Conservation (phyloP, 2,113 vertebrate species). For the Chaetodon auriga region DNA sequence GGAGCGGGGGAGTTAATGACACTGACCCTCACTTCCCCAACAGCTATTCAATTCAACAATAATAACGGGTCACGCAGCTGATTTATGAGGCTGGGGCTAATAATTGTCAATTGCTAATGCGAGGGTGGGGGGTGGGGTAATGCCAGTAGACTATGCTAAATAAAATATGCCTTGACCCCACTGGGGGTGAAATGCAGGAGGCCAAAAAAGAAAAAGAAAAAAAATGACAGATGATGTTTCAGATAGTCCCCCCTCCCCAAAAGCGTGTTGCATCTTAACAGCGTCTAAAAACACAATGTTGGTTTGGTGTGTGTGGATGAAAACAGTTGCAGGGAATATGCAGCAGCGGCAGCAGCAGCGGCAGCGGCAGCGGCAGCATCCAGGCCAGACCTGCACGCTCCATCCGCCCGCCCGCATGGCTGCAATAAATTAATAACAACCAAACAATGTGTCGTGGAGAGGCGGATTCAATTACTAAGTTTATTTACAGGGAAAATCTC, state of each 20-base stretch:
- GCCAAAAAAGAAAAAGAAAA: conserved; percentile 11
- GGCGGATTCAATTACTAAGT: conserved; percentile 78
- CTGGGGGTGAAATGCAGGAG: conserved; percentile 56
- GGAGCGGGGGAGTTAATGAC: conserved; percentile 92
- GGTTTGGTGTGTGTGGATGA: neutral
- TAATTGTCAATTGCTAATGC: conserved; percentile 96
- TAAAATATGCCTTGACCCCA: conserved; percentile 83
- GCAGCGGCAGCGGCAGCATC: neutral
- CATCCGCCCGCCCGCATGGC: conserved; percentile 46
- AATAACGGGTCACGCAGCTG: conserved; percentile 96
- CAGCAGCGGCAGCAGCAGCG: neutral
- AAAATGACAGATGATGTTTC: conserved; percentile 65
- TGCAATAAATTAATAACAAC: conserved; percentile 78
- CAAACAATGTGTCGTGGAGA: conserved; percentile 77
- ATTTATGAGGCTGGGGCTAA: conserved; percentile 95
- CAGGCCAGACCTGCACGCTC: conserved; percentile 1
- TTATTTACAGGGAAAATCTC: conserved; percentile 82
- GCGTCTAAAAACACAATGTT: neutral
- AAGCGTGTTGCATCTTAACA: conserved; percentile 11
- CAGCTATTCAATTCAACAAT: conserved; percentile 96
- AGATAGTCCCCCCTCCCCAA: neutral
- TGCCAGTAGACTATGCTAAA: conserved; percentile 78
- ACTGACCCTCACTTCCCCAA: conserved; percentile 98
- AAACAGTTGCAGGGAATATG: neutral
- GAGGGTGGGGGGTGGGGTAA: conserved; percentile 58